Base-by-base conservation (phyloP, 2,888 invertebrate species). In the Callosobruchus maculatus region DNA sequence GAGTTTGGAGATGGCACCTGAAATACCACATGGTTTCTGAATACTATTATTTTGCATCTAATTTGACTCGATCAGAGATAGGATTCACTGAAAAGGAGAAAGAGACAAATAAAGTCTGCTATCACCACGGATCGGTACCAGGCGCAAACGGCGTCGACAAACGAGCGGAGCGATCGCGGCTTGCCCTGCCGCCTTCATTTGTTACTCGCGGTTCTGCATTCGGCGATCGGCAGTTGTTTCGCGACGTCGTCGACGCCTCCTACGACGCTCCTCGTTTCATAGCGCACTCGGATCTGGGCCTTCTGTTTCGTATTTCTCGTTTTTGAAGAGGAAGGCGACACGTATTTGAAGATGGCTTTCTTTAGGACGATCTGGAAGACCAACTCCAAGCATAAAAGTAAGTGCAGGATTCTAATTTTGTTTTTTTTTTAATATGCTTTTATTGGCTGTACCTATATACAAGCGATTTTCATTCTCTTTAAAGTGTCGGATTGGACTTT, bases 281-380 rank as follows among this genome's bases (percentile, higher is more conserved):
- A 21, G 68, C n/a, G 22, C 13, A 26, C 22, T 21, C 70, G 2
- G 26, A 26, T 7, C 26, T 74, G 72, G 70, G 70, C 75, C 68
- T 71, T 73, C 49, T 66, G 74, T 74, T 73, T 71, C n/a, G n/a
- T n/a, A n/a, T 13, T 66, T 67, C 49, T 49, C 13, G 21, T n/a
- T 26, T 26, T 70, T 22, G n/a, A 21, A 73, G 22, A 5, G n/a
- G n/a, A 67, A 67, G 31, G 30, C 22, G 13, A 21, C 22, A n/a
- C 13, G 72, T 72, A 70, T 18, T n/a, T 21, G 70, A 70, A 67
- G 49, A 76, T 76, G 76, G 74, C 74, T 31, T 76, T 76, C 71
- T 73, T 76, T 22, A 76, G 72, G 71, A 74, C 75, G 3, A 76
- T 74, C 70, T 76, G 76, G 76, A 76, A 76, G 70, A 70, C 68